These are phyloP conservation scores for Stramonita haemastoma DNA, from an alignment of 2,888 invertebrate genomes.

Conservation along the genomic window DNA sequence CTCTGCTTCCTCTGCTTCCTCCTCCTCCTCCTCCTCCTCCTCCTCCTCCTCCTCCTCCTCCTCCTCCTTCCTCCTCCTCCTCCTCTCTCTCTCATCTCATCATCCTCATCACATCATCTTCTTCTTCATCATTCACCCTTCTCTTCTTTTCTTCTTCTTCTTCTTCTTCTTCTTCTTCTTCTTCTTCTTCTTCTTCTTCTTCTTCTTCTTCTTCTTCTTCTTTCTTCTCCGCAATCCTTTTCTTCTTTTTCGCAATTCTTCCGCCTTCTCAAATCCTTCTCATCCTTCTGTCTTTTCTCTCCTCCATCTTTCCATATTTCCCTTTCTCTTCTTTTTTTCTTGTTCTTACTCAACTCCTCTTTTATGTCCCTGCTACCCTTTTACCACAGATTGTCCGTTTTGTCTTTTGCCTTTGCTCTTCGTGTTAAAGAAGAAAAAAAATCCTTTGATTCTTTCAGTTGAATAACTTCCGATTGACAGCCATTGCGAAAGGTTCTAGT, in stretches of 20 bases:
- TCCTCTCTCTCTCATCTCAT: no score
- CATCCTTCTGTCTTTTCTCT: no score
- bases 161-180: not conserved
- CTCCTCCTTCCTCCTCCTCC: no score
- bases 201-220: not conserved
- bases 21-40: not conserved
- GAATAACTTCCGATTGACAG: no score
- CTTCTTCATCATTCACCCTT: not conserved
- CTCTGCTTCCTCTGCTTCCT: not conserved
- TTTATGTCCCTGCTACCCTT: not conserved
- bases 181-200: not conserved
- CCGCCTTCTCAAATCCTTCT: not conserved
- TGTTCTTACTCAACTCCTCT: not conserved
- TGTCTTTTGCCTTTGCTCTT: no score
- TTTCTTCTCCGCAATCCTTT: not conserved
- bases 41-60: no score
- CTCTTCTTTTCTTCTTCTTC: not conserved
- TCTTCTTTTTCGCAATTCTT: not conserved
- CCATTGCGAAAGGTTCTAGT: no score
- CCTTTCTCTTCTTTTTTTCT: not conserved
- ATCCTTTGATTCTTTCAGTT: no score
- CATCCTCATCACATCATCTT: no score
- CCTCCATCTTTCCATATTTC: not conserved
- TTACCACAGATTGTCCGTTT: not conserved
- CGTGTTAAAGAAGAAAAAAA: no score